Percentiles rank a stretch among this genome's conserved stretches.
Conservation (phyloP, 2,113 vertebrate species). For the Cnemophilus loriae region DNA sequence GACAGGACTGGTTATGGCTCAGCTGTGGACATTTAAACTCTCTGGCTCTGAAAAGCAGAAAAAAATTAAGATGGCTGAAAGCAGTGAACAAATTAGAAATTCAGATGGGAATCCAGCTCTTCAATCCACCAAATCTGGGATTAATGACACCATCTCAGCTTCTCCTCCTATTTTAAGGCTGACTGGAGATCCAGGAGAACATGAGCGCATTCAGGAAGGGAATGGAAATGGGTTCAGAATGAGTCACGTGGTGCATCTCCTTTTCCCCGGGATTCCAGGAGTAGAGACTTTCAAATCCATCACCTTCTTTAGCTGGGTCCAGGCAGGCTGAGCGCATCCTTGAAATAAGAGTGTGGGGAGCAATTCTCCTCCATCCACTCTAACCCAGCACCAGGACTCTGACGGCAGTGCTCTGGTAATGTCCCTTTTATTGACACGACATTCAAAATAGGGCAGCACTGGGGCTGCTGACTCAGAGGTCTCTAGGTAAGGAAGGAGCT, state of each 20-base stretch:
- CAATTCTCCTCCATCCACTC: background rate
- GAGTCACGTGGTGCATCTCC: background rate
- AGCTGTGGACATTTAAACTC: background rate
- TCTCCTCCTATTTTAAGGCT: background rate
- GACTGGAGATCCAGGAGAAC: background rate
- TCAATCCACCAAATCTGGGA: background rate
- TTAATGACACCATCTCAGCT: background rate
- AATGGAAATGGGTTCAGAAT: background rate
- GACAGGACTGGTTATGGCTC: background rate
- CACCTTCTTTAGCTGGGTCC: background rate
- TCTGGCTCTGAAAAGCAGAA: background rate
- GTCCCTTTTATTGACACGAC: background rate
- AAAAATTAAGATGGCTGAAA: background rate
- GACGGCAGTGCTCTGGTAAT: background rate
- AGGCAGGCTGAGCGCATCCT: background rate
- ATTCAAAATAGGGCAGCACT: background rate
- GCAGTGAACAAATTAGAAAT: background rate
- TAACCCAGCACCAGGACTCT: background rate
- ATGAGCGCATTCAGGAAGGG: rapidly evolving
- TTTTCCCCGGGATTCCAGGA: background rate
- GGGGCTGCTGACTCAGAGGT: background rate
- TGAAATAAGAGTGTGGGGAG: background rate
- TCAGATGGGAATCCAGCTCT: background rate
- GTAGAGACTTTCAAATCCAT: background rate
- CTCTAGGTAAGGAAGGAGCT: background rate